Base-by-base conservation (phyloP, 2,797 vertebrate species). In the Scleropages formosus region DNA sequence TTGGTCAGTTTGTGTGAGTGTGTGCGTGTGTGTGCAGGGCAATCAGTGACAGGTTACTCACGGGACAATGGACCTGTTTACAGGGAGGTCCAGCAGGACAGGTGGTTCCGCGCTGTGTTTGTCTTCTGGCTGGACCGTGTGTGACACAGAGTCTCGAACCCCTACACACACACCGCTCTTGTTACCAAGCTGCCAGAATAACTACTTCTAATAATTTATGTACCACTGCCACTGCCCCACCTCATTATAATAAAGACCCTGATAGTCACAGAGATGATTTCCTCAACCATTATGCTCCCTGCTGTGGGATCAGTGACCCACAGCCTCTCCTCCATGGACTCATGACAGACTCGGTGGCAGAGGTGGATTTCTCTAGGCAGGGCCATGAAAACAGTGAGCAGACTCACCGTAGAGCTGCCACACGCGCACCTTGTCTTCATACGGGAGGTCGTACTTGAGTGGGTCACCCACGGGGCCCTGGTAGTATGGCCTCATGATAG, bases 401-500 rank as follows among this genome's bases (percentile, higher is more conserved):
- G n/a, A 39, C 86, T 79, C 88, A 98, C 97, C 96, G 0, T 98
- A 98, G 51, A 98, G 93, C 73, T 99, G 97, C 97, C 97, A 98
- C 78, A 96, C 91, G 8, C 95, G 92, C 81, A 98, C 95, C 82
- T 96, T 94, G 90, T 99, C 97, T 73, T 97, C 94, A 0, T 96
- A 98, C 15, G 96, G 95, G 0, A 99, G 91, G 78, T 95, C 89
- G 0, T 98, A 99, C 78, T 95, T 97, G 77, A 98, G 90, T 0
- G 97, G 97, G 84, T 99, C 97, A 0, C 96, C 97, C 8, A 98
- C 97, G 0, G 97, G 96, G 7, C 97, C 97, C 85, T 95, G 95
- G 89, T 99, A 99, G 84, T 99, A 99, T 0, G 97, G 97, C 53
- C 94, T 94, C 97, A 98, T 98, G 88, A 99, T 97, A 79, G 97